phyloP scores from a whole-genome alignment of 2,797 vertebrate species.

The Crax fasciolata region DNA sequence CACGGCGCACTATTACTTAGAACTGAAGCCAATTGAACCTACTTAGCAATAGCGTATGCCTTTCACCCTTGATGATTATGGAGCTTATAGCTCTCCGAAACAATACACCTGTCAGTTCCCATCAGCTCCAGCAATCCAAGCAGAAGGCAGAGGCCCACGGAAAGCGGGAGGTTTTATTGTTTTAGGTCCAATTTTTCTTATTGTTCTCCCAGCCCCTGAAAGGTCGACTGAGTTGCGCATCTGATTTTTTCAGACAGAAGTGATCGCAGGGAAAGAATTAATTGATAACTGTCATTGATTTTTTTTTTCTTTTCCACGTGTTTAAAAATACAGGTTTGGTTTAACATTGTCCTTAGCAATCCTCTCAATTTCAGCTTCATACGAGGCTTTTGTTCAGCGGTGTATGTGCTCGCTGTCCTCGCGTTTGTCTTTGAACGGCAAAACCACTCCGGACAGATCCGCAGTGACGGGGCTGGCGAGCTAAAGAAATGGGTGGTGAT shows the following conservation, averaged over 20 bases:
- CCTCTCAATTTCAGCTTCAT: conserved; percentile 79
- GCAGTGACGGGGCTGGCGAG: conserved; percentile 13
- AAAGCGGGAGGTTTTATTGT: conserved; percentile 90
- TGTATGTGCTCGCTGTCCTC: background rate
- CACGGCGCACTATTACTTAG: conserved; percentile 95
- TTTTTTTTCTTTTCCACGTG: conserved; percentile 27
- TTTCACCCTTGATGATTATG: conserved; percentile 95
- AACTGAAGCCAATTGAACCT: conserved; percentile 98
- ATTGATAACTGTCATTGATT: conserved; percentile 87
- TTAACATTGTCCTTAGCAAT: conserved; percentile 82
- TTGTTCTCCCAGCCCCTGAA: conserved; percentile 89
- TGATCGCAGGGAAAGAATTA: conserved; percentile 86
- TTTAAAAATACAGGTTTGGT: conserved; percentile 81
- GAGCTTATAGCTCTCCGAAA: conserved; percentile 96
- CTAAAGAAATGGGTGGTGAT: conserved; percentile 59
- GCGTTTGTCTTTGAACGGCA: background rate
- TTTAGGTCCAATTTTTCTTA: conserved; percentile 89
- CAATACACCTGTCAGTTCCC: conserved; percentile 98
- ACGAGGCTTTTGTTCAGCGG: conserved; percentile 83
- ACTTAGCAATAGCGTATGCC: conserved; percentile 94
- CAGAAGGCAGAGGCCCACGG: conserved; percentile 92
- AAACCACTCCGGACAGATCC: conserved; percentile 47
- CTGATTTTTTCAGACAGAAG: conserved; percentile 85
- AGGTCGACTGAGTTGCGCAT: conserved; percentile 83
- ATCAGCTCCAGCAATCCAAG: conserved; percentile 94